Evolutionary conservation across 2,797 vertebrate genomes (phyloP).

Genomic region (Characodon lateralis): DNA sequence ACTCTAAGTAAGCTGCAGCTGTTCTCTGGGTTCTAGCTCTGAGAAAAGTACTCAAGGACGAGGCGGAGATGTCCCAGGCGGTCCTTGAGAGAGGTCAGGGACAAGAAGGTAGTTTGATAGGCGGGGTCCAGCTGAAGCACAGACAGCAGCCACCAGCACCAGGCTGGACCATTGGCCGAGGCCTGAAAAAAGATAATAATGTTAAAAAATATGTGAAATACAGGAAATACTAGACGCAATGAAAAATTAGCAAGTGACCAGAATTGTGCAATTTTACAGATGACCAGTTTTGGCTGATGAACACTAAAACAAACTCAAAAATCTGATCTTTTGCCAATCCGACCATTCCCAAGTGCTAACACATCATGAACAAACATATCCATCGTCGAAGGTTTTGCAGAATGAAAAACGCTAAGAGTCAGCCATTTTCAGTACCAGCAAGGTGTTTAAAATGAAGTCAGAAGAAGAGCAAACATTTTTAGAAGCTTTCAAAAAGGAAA

Average conservation of each 20-base stretch:
- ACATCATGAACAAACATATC: neutral
- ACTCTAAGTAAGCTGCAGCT: constrained; percentile 4
- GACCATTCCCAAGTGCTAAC: neutral
- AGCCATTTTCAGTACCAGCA: neutral
- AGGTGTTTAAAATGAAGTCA: neutral
- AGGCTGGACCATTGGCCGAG: constrained; percentile 83
- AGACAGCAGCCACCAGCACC: constrained; percentile 95
- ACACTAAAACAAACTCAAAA: neutral
- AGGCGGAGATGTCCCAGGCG: constrained; percentile 86
- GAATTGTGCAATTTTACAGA: neutral
- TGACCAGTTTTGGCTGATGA: neutral
- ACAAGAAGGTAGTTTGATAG: constrained; percentile 87
- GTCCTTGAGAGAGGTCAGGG: constrained; percentile 84
- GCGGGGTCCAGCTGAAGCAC: constrained; percentile 88
- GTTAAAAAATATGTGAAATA: neutral
- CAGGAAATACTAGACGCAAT: neutral
- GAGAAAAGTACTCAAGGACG: constrained; percentile 85
- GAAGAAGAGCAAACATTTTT: neutral
- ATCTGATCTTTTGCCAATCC: neutral
- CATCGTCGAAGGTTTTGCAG: neutral
- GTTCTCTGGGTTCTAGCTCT: constrained; percentile 69
- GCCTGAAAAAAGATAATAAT: constrained; percentile 69
- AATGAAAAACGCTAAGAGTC: neutral
- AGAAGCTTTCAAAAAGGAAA: neutral
- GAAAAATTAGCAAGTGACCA: neutral